Evolutionary conservation across 2,888 invertebrate species (phyloP), one percentile per base, ranked within the genome.

Genomic region (Augochlorella aurata): DNA sequence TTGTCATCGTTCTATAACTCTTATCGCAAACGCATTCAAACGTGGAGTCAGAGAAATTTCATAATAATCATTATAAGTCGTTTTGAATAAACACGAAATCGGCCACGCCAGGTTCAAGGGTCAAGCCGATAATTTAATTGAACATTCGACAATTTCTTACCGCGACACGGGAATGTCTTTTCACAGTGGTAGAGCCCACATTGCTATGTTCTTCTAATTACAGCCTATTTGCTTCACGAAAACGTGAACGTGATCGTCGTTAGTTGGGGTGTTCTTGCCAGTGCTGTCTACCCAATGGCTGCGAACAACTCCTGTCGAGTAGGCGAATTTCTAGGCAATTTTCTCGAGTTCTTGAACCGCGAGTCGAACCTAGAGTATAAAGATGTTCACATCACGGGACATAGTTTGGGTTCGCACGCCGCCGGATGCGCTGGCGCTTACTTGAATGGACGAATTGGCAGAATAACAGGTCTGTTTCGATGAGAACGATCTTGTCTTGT

Each of bases 241-340:
- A 90, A 92, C 73, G 92, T 92, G 73, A 92, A 92, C 80, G 92
- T 92, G 65, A 90, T 92, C 67, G 91, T 92, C 29, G 91, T 92
- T 10, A 89, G 92, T n/a, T 92, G 92, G 92, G 91, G 91, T 2
- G 52, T 85, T 29, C 82, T 92, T 71, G 92, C 92, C 0, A 88
- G 89, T 0, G 90, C 89, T 45, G 83, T 87, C 4, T 92, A 92
- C 74, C 90, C 89, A 3, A 73, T 87, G 14, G 92, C 92, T 0
- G 92, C 89, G 2, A 92, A 92, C 76, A 92, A 90, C 54, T 91
- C 92, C 2, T 88, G 89, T n/a, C 82, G 87, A 7, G 91, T 92
- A 0, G 92, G 92, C n/a, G 88, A 91, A 18, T 92, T 89, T 81
- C 87, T 92, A 2, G 90, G 90, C 4, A 85, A 90, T 16, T 92